Evolutionary conservation across 2,797 vertebrate genomes (phyloP).

Genomic region (Chrosomus eos): DNA sequence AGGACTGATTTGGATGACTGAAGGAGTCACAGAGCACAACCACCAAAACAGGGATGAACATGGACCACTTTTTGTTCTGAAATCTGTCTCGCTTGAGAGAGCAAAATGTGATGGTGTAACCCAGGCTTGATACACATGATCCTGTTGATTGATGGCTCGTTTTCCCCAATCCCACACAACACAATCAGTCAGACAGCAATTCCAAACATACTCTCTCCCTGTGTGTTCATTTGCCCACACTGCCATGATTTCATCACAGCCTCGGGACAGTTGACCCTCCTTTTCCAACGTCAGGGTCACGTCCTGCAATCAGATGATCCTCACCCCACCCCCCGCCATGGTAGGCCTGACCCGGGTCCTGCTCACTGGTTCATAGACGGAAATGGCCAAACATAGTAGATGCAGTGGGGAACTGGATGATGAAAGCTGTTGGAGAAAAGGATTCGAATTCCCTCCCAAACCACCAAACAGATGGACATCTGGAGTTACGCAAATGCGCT

Average conservation of each 20-base stretch:
- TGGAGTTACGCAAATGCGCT: conserved; percentile 63
- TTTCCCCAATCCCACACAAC: conserved; percentile 43
- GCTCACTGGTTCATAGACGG: background rate
- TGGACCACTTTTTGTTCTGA: conserved; percentile 6
- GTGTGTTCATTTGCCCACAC: conserved; percentile 43
- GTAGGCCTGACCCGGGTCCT: conserved; percentile 2
- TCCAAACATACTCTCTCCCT: conserved; percentile 41
- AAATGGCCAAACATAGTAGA: conserved; percentile 29
- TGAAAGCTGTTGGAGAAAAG: conserved; percentile 36
- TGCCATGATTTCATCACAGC: conserved; percentile 37
- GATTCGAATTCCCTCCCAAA: conserved; percentile 58
- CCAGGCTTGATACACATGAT: conserved; percentile 19
- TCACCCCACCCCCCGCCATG: background rate
- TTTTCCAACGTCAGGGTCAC: background rate
- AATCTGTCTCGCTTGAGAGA: conserved; percentile 11
- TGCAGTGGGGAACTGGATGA: conserved; percentile 40
- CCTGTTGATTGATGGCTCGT: conserved; percentile 34
- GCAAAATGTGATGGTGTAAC: conserved; percentile 14
- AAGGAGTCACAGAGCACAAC: conserved; percentile 9
- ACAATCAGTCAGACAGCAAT: conserved; percentile 45
- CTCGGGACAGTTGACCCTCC: background rate
- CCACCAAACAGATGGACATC: conserved; percentile 62
- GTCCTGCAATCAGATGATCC: conserved; percentile 1
- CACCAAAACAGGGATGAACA: conserved; percentile 6
- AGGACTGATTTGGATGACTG: conserved; percentile 33